These are phyloP conservation scores for Nebria brevicollis DNA, from an alignment of 2,888 invertebrate species.

Conservation along the genomic window DNA sequence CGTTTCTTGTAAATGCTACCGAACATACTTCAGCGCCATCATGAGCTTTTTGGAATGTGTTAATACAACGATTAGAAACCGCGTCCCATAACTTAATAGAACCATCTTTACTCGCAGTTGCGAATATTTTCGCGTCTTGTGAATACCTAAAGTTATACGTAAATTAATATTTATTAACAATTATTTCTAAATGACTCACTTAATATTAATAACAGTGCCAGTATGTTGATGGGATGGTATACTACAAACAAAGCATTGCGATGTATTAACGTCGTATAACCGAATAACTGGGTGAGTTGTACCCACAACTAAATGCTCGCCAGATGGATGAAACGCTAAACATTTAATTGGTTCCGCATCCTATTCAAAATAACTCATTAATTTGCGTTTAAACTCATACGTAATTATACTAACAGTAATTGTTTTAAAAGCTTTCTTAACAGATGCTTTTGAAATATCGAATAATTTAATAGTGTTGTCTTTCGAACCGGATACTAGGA, in stretches of 20 bases:
- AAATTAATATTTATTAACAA: no score
- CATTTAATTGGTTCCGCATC: constrained; percentile 92
- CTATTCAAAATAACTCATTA: constrained; percentile 60
- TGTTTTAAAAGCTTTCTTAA: constrained; percentile 96
- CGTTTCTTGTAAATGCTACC: constrained; percentile 92
- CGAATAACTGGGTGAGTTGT: constrained; percentile 91
- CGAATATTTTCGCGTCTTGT: constrained; percentile 78
- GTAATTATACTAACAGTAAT: constrained; percentile 74
- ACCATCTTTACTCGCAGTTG: constrained; percentile 92
- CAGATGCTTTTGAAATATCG: constrained; percentile 98
- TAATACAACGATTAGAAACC: constrained; percentile 90
- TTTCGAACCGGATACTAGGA: constrained; percentile 92
- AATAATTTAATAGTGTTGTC: constrained; percentile 96
- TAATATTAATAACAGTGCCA: constrained; percentile 78
- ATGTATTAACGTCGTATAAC: constrained; percentile 93
- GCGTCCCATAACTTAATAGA: constrained; percentile 98
- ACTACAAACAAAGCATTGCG: constrained; percentile 94
- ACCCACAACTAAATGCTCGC: constrained; percentile 93
- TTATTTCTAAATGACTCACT: constrained; percentile 59
- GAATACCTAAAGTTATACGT: constrained; percentile 66
- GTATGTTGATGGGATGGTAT: constrained; percentile 88
- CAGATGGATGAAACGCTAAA: constrained; percentile 94
- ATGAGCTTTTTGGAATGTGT: constrained; percentile 93
- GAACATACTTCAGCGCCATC: constrained; percentile 95
- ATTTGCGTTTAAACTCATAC: constrained; percentile 18